A percentile compares a stretch with the other conserved stretches of the same genome.
These are phyloP conservation scores for Leptogaster cylindrica DNA, from an alignment of 2,888 invertebrate species.

Conservation along the genomic window DNA sequence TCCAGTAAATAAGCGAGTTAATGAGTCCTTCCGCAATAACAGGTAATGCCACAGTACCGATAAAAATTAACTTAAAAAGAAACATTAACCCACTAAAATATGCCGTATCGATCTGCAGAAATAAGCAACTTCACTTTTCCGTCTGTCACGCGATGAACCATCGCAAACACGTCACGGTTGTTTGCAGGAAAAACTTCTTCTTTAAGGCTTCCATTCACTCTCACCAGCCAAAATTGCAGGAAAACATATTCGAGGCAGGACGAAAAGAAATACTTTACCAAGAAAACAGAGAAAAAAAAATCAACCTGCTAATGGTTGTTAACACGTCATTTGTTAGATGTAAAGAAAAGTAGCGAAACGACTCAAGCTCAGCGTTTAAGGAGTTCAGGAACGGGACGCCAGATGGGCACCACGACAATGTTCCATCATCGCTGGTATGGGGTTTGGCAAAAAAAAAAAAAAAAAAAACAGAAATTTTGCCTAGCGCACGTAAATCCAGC, in stretches of 20 bases:
- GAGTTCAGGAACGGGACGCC: not conserved
- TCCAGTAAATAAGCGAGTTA: slow-evolving; percentile 24
- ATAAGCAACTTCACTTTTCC: slow-evolving; percentile 21
- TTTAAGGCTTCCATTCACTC: not conserved
- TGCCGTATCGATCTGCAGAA: slow-evolving; percentile 27
- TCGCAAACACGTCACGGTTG: slow-evolving; percentile 12
- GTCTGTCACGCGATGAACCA: slow-evolving; percentile 30
- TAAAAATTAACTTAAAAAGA: slow-evolving; percentile 33
- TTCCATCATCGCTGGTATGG: not conserved
- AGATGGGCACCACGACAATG: slow-evolving; percentile 20
- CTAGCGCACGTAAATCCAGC: slow-evolving; percentile 33
- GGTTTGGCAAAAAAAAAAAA: not conserved
- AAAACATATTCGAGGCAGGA: not conserved
- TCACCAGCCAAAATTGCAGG: slow-evolving; percentile 4
- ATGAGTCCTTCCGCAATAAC: slow-evolving; percentile 39
- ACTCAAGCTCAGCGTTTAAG: slow-evolving; percentile 6
- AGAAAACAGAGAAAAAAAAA: slow-evolving; percentile 12
- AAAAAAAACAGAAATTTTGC: slow-evolving; percentile 1
- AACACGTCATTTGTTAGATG: slow-evolving; percentile 48
- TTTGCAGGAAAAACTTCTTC: slow-evolving; percentile 3
- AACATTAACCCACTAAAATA: slow-evolving; percentile 36
- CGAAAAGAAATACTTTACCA: no score
- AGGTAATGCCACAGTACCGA: not conserved
- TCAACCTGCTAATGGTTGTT: slow-evolving; percentile 46
- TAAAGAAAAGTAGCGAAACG: slow-evolving; percentile 39